Conservation (phyloP, 1,140 invertebrate genomes). For the Chlorops oryzae region DNA sequence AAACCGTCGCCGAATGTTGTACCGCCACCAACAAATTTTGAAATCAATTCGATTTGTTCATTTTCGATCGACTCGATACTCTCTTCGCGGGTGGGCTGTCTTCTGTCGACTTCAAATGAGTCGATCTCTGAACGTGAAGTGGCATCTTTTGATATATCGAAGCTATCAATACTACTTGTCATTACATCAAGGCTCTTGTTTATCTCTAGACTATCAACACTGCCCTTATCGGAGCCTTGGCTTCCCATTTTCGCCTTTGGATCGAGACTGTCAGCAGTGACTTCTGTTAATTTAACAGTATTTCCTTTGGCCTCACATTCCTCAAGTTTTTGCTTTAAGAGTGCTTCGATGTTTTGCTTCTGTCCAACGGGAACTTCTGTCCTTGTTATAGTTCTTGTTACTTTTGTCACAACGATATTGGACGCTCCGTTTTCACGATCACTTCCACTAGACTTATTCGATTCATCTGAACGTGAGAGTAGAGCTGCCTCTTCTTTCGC, state of each 20-base stretch:
- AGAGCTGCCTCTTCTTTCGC: slow-evolving; percentile 81
- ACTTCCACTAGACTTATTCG: slow-evolving; percentile 53
- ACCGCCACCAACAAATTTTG: slow-evolving; percentile 37
- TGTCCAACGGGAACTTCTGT: slow-evolving; percentile 48
- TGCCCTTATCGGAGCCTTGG: slow-evolving; percentile 48
- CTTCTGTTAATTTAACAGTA: slow-evolving; percentile 49
- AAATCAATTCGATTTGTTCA: slow-evolving; percentile 46
- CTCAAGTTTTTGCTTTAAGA: slow-evolving; percentile 39
- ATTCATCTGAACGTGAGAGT: slow-evolving; percentile 56
- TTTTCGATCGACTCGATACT: slow-evolving; percentile 52
- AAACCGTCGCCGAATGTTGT: slow-evolving; percentile 42
- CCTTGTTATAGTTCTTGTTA: slow-evolving; percentile 47
- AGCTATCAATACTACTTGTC: slow-evolving; percentile 59
- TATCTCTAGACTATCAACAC: slow-evolving; percentile 56
- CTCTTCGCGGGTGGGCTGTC: slow-evolving; percentile 51
- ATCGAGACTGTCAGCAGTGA: slow-evolving; percentile 60
- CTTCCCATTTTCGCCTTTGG: slow-evolving; percentile 33
- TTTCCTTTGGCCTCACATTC: slow-evolving; percentile 44
- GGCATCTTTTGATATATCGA: slow-evolving; percentile 52
- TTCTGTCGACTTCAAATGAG: slow-evolving; percentile 41
- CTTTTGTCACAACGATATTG: slow-evolving; percentile 30
- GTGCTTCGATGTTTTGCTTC: slow-evolving; percentile 44
- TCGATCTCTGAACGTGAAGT: slow-evolving; percentile 41
- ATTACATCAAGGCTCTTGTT: slow-evolving; percentile 53
- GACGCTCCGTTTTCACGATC: slow-evolving; percentile 45